Evolutionary conservation across 2,888 invertebrate species (phyloP), one percentile per base, ranked within the genome.

Genomic region (Volucella inanis): DNA sequence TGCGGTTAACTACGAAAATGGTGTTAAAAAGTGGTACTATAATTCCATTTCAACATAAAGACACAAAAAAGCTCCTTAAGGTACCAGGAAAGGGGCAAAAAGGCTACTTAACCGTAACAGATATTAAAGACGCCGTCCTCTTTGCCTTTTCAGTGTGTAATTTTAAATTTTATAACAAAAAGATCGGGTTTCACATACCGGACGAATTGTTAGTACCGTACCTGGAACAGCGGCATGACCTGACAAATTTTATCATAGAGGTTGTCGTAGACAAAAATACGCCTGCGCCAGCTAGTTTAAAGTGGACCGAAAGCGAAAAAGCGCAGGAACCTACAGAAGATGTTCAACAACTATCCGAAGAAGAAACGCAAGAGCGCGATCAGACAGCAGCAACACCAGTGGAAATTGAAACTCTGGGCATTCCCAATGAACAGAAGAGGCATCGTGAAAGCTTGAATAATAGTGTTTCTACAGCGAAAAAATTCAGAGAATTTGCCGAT

Each of bases 191-290:
- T 80, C 90, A 90, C 78, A 91, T 91, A 87, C 91, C 91, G 52
- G 91, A 91, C 77, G 91, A 91, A 45, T 87, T 91, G 57, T 76
- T 91, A 77, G 87, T 91, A 65, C 89, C 90, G 65, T 91, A 91
- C 84, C 88, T 91, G 88, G 90, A 89, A 47, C 91, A 91, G 86
- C 88, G 90, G 14, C 90, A 89, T 67, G 91, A 91, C 88, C 88
- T 91, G 74, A 91, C 91, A 70, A 91, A 91, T 89, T 91, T 91
- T 88, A 89, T 91, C 88, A 89, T 91, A 89, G 91, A 91, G 89
- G 89, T 91, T 87, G 89, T 68, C n/a, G 67, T 47, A 12, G 11
- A 47, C 9, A 61, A 18, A 10, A 31, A 47, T 10, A 10, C 1
- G 0, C 45, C 14, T 1, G 12, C 45, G 6, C 31, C 31, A 31